A percentile compares a stretch with the other conserved stretches of the same genome.
Evolutionary conservation across 2,113 vertebrate species (phyloP).

Genomic region (Alethe castanea): DNA sequence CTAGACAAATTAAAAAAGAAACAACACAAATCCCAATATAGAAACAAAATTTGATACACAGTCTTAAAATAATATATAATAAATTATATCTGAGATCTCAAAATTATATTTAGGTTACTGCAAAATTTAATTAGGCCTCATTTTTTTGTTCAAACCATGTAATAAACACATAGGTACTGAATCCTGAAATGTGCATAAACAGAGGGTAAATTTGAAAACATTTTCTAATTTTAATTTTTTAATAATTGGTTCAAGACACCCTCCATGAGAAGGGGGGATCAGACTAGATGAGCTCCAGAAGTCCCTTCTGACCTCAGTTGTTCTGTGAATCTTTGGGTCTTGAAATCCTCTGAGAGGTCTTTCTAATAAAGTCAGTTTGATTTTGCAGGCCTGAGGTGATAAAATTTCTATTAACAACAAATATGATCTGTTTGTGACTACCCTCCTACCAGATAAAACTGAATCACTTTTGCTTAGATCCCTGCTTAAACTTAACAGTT

Average conservation of each 20-base stretch:
- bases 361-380: background rate
- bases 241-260: background rate
- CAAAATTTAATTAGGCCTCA: background rate
- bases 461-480: background rate
- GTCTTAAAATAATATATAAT: background rate
- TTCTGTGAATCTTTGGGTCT: background rate
- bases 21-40: background rate
- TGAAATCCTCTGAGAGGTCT: background rate
- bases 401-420: background rate
- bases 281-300: background rate
- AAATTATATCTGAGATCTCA: background rate
- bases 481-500: background rate
- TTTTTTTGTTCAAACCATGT: background rate
- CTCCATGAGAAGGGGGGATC: accelerated
- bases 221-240: background rate
- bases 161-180: background rate
- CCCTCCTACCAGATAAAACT: accelerated
- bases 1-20: accelerated
- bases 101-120: background rate
- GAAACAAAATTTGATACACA: background rate
- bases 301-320: background rate
- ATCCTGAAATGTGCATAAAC: background rate
- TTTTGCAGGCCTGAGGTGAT: background rate
- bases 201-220: background rate
- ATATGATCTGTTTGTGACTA: background rate